These are phyloP conservation scores for Clinocottus analis DNA, from an alignment of 2,113 vertebrate genomes.

Conservation along the genomic window DNA sequence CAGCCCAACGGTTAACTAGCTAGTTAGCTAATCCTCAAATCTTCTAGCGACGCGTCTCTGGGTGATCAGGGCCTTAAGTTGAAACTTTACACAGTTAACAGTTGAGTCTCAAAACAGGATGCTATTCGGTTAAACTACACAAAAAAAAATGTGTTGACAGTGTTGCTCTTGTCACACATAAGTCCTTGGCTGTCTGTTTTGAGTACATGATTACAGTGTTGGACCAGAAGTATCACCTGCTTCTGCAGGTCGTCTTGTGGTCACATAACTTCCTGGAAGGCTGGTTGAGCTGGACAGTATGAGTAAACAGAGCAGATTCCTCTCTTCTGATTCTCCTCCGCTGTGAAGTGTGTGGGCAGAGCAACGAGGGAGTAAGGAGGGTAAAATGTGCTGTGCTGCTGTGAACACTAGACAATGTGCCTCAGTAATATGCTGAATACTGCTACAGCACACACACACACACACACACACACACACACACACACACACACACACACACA, in stretches of 20 bases:
- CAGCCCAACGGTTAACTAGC: too few relatives aligned
- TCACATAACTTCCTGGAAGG: constrained; percentile 22
- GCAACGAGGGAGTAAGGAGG: constrained; percentile 62
- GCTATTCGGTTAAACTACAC: background rate
- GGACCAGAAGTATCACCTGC: background rate
- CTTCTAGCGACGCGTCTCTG: too few relatives aligned
- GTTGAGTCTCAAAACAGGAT: background rate
- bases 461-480: background rate
- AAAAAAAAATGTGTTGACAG: background rate
- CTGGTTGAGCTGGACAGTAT: constrained; percentile 41
- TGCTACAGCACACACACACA: constrained; percentile 4
- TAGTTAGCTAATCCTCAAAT: too few relatives aligned
- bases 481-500: constrained; percentile 30
- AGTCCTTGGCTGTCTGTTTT: background rate
- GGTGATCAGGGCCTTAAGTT: background rate
- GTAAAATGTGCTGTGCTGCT: constrained; percentile 69
- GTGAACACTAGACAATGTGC: constrained; percentile 73
- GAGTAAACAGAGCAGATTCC: constrained; percentile 76
- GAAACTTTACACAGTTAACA: background rate
- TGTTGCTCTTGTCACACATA: background rate
- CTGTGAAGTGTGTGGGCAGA: constrained; percentile 70
- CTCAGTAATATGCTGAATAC: constrained; percentile 69
- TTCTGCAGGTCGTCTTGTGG: constrained; percentile 2
- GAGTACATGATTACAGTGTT: background rate
- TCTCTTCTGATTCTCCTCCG: constrained; percentile 61